Percentiles rank a stretch among this genome's conserved stretches.
Evolutionary conservation across 2,888 invertebrate genomes (phyloP).

Genomic region (Hydrotaea cyrtoneurina): DNA sequence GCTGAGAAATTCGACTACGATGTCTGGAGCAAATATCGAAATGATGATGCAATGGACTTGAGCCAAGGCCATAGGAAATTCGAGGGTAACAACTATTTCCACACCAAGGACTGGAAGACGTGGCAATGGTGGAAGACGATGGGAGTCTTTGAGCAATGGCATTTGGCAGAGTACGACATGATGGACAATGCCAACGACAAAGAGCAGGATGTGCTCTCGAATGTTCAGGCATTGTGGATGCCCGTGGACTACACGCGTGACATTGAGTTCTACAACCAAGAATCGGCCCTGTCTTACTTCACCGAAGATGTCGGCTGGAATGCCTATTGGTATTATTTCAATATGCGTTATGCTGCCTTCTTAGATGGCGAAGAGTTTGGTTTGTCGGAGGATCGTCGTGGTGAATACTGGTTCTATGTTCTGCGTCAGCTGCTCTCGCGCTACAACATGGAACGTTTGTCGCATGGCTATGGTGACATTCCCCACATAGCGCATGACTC

Average conservation of each 20-base stretch:
- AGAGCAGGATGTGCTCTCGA: slow-evolving; percentile 51
- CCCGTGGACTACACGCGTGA: slow-evolving; percentile 87
- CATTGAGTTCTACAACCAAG: slow-evolving; percentile 82
- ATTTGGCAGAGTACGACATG: slow-evolving; percentile 63
- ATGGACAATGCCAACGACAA: slow-evolving; percentile 16
- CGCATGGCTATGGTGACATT: slow-evolving; percentile 86
- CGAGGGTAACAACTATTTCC: slow-evolving; percentile 63
- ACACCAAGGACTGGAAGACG: slow-evolving; percentile 69
- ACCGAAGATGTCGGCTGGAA: slow-evolving; percentile 82
- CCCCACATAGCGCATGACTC: slow-evolving; percentile 82
- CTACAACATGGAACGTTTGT: slow-evolving; percentile 89
- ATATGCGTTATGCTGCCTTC: slow-evolving; percentile 85
- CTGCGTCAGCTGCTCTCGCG: slow-evolving; percentile 87
- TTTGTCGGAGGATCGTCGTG: slow-evolving; percentile 83
- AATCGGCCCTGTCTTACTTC: slow-evolving; percentile 84
- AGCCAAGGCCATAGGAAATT: slow-evolving; percentile 70
- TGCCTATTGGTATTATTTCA: slow-evolving; percentile 84
- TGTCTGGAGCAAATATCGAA: slow-evolving; percentile 78
- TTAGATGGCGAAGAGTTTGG: slow-evolving; percentile 82
- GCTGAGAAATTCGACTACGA: slow-evolving; percentile 83
- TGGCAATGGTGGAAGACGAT: slow-evolving; percentile 73
- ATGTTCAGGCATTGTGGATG: slow-evolving; percentile 83
- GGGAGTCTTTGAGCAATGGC: slow-evolving; percentile 70
- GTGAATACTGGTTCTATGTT: slow-evolving; percentile 84
- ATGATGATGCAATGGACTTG: slow-evolving; percentile 71